Evolutionary conservation across 2,888 invertebrate species (phyloP), one percentile per base, ranked within the genome.

Genomic region (Drosophila fungiperda): DNA sequence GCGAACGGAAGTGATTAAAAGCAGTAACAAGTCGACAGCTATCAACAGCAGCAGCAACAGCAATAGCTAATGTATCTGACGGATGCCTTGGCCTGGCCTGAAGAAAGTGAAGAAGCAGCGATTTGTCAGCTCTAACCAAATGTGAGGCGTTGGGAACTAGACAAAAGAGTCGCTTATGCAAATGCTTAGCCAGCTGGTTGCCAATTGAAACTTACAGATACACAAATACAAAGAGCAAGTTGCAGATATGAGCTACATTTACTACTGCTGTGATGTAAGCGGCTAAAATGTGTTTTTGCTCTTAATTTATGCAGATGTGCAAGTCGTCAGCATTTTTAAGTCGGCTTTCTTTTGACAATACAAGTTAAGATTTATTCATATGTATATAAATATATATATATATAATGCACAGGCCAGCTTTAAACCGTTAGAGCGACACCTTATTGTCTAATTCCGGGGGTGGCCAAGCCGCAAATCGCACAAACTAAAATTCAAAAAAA

Each of bases 1-100:
- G 76, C 71, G 82, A 89, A 79, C 89, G 84, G 89, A 85, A 89
- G 84, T 84, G 79, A 89, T 85, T 89, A 85, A 73, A 85, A 79
- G 74, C 72, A 68, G 72, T 85, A 70, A 64, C 80, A 78, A 77
- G 68, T 80, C 62, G 60, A 60, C 65, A 67, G 66, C 54, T 36
- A 53, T 45, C 65, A 73, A 36, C 67, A 59, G 29, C 52, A 65
- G 62, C 36, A 62, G 57, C 80, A 64, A 26, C 26, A 26, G 26
- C 2, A 49, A 54, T 38, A 32, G 65, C 73, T 68, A 69, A 69
- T 70, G 70, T 73, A 73, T 73, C 65, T 70, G 40, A 72, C 70
- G 72, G 72, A 63, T 71, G 49, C 61, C 45, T 60, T 38, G 26
- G 33, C 29, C 42, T 23, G 33, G 33, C n/a, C 20, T 50, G 40